These are phyloP conservation scores for Liposcelis brunnea DNA, from an alignment of 2,888 invertebrate species.

Conservation along the genomic window DNA sequence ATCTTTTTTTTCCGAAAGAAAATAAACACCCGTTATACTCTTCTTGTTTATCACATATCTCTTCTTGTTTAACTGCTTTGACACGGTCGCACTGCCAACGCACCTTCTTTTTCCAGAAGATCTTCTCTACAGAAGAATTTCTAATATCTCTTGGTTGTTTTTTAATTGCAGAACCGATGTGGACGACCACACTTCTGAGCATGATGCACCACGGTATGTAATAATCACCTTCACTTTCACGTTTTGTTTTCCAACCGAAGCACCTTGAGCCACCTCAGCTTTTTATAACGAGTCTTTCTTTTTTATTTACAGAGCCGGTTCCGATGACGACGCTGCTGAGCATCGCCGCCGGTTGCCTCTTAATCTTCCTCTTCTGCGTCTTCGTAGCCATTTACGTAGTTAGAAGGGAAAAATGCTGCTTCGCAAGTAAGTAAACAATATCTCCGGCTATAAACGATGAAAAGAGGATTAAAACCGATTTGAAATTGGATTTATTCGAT, in stretches of 20 bases:
- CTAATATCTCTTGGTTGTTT: not conserved
- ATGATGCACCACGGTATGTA: slow-evolving; percentile 8
- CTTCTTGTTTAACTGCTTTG: no score
- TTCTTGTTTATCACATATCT: no score
- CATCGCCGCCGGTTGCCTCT: slow-evolving; percentile 36
- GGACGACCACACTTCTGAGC: slow-evolving; percentile 7
- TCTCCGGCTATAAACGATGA: not conserved
- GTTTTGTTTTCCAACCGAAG: not conserved
- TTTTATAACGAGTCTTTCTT: slow-evolving; percentile 9
- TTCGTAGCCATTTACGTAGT: slow-evolving; percentile 39
- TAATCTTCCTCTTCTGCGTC: slow-evolving; percentile 35
- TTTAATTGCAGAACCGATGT: slow-evolving; percentile 8
- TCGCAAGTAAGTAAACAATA: slow-evolving; percentile 35
- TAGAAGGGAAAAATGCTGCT: slow-evolving; percentile 41
- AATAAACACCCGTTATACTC: no score
- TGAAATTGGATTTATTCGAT: not conserved
- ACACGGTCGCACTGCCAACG: no score
- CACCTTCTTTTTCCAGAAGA: no score
- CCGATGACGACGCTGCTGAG: slow-evolving; percentile 41
- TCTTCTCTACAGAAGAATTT: no score
- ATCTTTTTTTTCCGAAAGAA: no score
- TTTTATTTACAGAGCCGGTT: slow-evolving; percentile 33
- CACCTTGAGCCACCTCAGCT: no score
- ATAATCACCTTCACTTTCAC: not conserved
- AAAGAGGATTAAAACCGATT: not conserved